A percentile compares a stretch with the other conserved stretches of the same genome.
Evolutionary conservation across 2,797 vertebrate species (phyloP).

Genomic region (Odontamblyopus lacepedii): DNA sequence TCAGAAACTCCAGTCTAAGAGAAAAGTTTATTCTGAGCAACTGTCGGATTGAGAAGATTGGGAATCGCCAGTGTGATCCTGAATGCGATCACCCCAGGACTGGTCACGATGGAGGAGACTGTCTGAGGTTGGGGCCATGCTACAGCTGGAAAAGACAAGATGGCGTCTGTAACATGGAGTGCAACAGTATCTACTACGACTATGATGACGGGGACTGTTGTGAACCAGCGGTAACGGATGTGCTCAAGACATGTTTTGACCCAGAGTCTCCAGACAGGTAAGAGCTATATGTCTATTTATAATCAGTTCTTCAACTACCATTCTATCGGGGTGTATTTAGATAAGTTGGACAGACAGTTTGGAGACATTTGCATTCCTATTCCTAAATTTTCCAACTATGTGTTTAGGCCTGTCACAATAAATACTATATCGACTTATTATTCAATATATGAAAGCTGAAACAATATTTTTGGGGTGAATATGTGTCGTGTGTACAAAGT

Average conservation of each 20-base stretch:
- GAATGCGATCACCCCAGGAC: slow-evolving; percentile 94
- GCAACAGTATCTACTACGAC: slow-evolving; percentile 92
- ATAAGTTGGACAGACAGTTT: neutral
- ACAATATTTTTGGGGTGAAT: too few relatives aligned
- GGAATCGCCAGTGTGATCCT: slow-evolving; percentile 91
- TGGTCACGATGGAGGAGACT: slow-evolving; percentile 93
- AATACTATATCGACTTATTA: too few relatives aligned
- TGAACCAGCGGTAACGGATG: slow-evolving; percentile 81
- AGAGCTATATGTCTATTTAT: slow-evolving; percentile 35
- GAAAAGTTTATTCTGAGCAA: slow-evolving; percentile 87
- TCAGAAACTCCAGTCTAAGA: slow-evolving; percentile 86
- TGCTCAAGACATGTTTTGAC: slow-evolving; percentile 92
- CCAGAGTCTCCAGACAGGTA: slow-evolving; percentile 92
- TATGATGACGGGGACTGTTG: slow-evolving; percentile 98
- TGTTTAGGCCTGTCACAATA: too few relatives aligned
- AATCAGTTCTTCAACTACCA: neutral
- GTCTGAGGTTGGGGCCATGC: slow-evolving; percentile 84
- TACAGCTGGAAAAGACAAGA: slow-evolving; percentile 92
- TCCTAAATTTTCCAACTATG: too few relatives aligned
- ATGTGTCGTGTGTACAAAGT: too few relatives aligned
- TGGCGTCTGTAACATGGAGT: slow-evolving; percentile 88
- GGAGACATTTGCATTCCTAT: neutral
- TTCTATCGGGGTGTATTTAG: neutral
- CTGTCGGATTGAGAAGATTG: slow-evolving; percentile 91
- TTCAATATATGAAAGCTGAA: too few relatives aligned